Conservation (phyloP, 2,888 invertebrate genomes). For the Hirtodrosophila cameraria region DNA sequence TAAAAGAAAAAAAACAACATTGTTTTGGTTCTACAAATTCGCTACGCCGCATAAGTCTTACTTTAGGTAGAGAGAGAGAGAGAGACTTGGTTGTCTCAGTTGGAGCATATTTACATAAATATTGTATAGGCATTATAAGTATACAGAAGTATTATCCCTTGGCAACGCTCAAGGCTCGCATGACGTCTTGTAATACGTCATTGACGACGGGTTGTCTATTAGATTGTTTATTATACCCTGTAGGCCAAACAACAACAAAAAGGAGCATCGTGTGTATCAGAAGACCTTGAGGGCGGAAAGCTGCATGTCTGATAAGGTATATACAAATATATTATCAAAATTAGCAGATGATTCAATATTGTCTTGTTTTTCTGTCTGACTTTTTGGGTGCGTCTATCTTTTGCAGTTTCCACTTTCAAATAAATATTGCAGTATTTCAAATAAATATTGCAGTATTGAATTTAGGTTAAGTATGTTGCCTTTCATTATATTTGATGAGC, state of each 20-base stretch:
- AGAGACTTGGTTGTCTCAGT: slow-evolving; percentile 19
- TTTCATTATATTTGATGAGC: no score
- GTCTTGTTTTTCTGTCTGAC: no score
- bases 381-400: no score
- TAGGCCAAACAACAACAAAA: neutral
- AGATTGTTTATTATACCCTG: slow-evolving; percentile 70
- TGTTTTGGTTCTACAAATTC: slow-evolving; percentile 54
- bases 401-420: no score
- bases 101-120: slow-evolving; percentile 48
- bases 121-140: slow-evolving; percentile 23
- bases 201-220: slow-evolving; percentile 83
- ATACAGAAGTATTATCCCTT: slow-evolving; percentile 57
- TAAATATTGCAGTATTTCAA: no score
- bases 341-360: no score
- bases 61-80: no score
- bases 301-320: no score
- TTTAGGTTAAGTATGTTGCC: no score
- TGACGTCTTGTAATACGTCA: slow-evolving; percentile 83
- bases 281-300: neutral
- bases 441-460: no score
- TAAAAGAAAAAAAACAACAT: no score
- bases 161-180: slow-evolving; percentile 72
- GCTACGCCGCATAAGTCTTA: slow-evolving; percentile 66
- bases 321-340: no score
- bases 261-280: neutral